phyloP scores from a whole-genome alignment of 2,113 vertebrate genomes.

The Centropristis striata region DNA sequence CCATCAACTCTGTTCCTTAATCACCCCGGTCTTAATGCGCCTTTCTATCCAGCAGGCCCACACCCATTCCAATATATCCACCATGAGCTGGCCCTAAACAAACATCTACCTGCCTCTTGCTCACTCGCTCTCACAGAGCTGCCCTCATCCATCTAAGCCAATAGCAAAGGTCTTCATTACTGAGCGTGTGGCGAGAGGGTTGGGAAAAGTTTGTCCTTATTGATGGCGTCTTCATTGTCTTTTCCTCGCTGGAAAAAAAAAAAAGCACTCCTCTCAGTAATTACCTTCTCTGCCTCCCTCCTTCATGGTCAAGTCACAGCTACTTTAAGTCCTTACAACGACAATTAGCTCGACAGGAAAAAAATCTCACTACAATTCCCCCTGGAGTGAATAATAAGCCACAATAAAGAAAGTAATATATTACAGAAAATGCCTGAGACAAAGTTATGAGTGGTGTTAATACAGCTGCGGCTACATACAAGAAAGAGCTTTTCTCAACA shows the following conservation, averaged over 20 bases:
- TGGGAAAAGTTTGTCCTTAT: slow-evolving; percentile 79
- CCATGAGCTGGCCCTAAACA: slow-evolving; percentile 75
- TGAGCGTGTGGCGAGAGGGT: slow-evolving; percentile 73
- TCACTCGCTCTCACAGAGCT: slow-evolving; percentile 62
- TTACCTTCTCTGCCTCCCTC: slow-evolving; percentile 68
- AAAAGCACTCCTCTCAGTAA: slow-evolving; percentile 73
- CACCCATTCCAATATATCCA: slow-evolving; percentile 81
- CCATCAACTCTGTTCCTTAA: slow-evolving; percentile 86
- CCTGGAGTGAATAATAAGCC: slow-evolving; percentile 48
- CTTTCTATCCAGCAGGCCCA: slow-evolving; percentile 68
- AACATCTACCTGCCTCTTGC: slow-evolving; percentile 79
- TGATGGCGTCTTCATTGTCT: slow-evolving; percentile 83
- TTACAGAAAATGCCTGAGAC: slow-evolving; percentile 29
- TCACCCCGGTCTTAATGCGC: slow-evolving; percentile 81
- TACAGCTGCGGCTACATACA: slow-evolving; percentile 20
- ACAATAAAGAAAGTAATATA: slow-evolving; percentile 42
- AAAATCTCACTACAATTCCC: slow-evolving; percentile 38
- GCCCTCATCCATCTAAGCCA: slow-evolving; percentile 81
- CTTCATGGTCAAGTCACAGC: slow-evolving; percentile 72
- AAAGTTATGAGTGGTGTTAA: slow-evolving; percentile 28
- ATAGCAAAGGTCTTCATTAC: slow-evolving; percentile 85
- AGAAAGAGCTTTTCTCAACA: slow-evolving; percentile 23
- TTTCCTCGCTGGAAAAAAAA: slow-evolving; percentile 64
- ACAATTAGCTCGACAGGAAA: slow-evolving; percentile 67
- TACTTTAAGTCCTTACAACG: slow-evolving; percentile 72